These are phyloP conservation scores for Riparia riparia DNA, from an alignment of 2,113 vertebrate genomes.

Conservation along the genomic window DNA sequence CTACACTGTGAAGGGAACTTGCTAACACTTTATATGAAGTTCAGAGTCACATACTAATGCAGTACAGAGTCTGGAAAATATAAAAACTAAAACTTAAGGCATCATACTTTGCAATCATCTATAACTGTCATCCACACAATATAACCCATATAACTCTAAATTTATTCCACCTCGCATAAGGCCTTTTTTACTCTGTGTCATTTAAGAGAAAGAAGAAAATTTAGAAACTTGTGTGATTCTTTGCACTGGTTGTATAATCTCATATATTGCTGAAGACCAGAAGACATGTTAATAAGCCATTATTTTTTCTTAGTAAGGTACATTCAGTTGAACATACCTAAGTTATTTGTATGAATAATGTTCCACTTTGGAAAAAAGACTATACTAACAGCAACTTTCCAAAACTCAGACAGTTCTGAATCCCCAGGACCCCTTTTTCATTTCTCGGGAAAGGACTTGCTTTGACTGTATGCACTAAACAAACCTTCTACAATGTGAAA, in stretches of 20 bases:
- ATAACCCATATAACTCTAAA: neutral
- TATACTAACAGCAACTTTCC: neutral
- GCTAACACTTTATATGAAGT: neutral
- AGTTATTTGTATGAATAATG: neutral
- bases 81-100: neutral
- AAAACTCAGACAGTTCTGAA: neutral
- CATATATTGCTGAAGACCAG: neutral
- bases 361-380: neutral
- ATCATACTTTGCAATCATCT: neutral
- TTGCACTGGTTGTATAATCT: neutral
- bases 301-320: neutral
- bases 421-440: fast-evolving
- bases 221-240: neutral
- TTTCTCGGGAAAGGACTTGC: neutral
- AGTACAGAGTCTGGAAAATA: neutral
- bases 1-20: neutral
- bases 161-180: neutral
- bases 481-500: neutral
- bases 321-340: neutral
- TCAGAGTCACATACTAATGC: neutral
- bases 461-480: neutral
- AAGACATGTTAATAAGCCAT: neutral
- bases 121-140: neutral
- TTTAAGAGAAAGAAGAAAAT: neutral
- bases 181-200: neutral